Conservation (phyloP, 2,113 vertebrate species). For the Guaruba guarouba region DNA sequence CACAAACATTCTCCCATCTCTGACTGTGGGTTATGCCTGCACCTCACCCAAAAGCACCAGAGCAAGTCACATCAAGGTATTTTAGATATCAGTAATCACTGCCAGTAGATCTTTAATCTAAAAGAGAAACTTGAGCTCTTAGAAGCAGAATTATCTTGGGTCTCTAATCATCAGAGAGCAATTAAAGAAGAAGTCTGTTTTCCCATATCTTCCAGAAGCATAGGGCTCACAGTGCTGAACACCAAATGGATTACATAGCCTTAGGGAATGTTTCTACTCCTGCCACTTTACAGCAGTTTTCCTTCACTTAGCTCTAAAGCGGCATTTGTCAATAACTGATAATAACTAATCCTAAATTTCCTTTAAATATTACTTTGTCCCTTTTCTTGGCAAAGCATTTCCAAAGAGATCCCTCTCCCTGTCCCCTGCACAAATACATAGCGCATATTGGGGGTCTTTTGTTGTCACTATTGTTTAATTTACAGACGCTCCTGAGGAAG, state of each 20-base stretch:
- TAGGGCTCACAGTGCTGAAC: background rate
- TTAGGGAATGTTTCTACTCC: background rate
- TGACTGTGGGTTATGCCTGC: background rate
- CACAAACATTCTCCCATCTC: background rate
- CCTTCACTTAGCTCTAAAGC: background rate
- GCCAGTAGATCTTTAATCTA: background rate
- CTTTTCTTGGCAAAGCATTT: background rate
- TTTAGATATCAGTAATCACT: background rate
- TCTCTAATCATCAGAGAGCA: background rate
- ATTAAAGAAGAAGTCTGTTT: background rate
- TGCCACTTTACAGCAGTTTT: background rate
- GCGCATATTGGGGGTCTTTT: background rate
- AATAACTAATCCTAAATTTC: background rate
- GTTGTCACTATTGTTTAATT: fast-evolving
- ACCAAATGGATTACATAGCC: background rate
- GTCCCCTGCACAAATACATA: background rate
- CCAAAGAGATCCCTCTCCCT: background rate
- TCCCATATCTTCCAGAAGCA: background rate
- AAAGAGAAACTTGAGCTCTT: background rate
- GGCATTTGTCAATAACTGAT: conserved; percentile 12
- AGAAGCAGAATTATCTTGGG: background rate
- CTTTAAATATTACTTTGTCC: background rate
- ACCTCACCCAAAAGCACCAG: background rate
- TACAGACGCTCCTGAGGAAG: background rate
- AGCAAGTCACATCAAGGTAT: background rate